phyloP scores from a whole-genome alignment of 2,797 vertebrate species.

The Macropus fuliginosus region DNA sequence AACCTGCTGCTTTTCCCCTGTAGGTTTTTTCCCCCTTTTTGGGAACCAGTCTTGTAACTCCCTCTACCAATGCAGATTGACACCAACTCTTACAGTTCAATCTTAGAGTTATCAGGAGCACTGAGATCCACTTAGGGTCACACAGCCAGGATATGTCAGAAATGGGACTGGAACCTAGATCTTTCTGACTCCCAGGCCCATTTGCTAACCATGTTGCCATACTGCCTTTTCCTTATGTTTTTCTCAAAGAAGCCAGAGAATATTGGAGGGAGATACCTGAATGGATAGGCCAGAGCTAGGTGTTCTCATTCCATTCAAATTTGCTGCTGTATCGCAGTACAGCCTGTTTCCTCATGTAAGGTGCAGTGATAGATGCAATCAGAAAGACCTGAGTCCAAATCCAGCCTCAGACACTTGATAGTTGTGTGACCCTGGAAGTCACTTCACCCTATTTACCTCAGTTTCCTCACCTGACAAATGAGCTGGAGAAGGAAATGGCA shows the following conservation, averaged over 20 bases:
- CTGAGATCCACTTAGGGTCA: background rate
- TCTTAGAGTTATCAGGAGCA: background rate
- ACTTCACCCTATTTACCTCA: no score
- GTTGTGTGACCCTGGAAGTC: no score
- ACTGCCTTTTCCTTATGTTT: background rate
- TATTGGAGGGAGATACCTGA: background rate
- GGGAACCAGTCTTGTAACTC: background rate
- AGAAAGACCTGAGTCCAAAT: no score
- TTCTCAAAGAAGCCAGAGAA: background rate
- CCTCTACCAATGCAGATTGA: background rate
- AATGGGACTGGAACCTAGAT: background rate
- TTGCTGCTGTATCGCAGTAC: background rate
- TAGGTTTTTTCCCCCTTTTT: background rate
- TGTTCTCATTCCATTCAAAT: background rate
- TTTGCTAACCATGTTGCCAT: background rate
- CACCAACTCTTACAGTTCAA: no score
- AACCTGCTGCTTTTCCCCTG: background rate
- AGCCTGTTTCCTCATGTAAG: slow-evolving; percentile 9
- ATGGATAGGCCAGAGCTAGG: background rate
- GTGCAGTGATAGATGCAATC: background rate
- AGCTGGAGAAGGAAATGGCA: no score
- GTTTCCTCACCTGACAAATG: no score
- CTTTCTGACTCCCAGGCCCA: background rate
- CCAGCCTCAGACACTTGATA: no score
- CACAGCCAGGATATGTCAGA: background rate